Evolutionary conservation across 2,113 vertebrate genomes (phyloP).

Genomic region (Diphyllodes magnificus): DNA sequence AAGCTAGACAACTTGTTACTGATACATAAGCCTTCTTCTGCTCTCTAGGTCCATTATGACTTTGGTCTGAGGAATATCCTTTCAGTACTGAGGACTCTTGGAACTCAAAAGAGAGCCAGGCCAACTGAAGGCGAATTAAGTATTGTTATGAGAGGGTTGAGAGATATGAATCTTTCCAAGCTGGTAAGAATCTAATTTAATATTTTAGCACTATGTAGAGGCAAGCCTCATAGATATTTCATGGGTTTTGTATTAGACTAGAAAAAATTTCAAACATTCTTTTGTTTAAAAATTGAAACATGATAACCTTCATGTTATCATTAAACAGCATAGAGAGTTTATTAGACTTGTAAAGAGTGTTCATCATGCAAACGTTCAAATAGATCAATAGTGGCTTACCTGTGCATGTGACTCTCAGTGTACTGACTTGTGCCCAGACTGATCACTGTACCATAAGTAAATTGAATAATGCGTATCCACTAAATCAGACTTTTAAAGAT

Average conservation of each 20-base stretch:
- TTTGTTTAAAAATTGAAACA: not conserved
- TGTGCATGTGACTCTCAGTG: not conserved
- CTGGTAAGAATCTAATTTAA: slow-evolving; percentile 59
- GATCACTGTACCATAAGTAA: not conserved
- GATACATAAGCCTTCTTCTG: not conserved
- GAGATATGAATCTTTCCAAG: slow-evolving; percentile 82
- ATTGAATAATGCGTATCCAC: not conserved
- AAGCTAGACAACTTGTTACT: not conserved
- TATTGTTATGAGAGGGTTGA: slow-evolving; percentile 76
- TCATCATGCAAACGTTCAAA: not conserved
- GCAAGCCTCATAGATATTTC: not conserved
- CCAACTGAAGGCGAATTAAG: slow-evolving; percentile 73
- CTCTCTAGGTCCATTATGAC: slow-evolving; percentile 76
- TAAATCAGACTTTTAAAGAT: not conserved
- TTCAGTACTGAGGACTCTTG: slow-evolving; percentile 77
- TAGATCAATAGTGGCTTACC: not conserved
- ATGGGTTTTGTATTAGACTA: not conserved
- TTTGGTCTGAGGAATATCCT: slow-evolving; percentile 80
- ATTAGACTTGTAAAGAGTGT: not conserved
- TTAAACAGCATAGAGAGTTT: not conserved
- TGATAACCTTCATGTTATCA: not conserved
- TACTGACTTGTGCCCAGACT: not conserved
- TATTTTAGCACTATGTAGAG: not conserved
- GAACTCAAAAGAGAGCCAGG: slow-evolving; percentile 75
- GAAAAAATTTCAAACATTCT: not conserved